Evolutionary conservation across 2,888 invertebrate genomes (phyloP).

Genomic region (Lasioglossum morio): DNA sequence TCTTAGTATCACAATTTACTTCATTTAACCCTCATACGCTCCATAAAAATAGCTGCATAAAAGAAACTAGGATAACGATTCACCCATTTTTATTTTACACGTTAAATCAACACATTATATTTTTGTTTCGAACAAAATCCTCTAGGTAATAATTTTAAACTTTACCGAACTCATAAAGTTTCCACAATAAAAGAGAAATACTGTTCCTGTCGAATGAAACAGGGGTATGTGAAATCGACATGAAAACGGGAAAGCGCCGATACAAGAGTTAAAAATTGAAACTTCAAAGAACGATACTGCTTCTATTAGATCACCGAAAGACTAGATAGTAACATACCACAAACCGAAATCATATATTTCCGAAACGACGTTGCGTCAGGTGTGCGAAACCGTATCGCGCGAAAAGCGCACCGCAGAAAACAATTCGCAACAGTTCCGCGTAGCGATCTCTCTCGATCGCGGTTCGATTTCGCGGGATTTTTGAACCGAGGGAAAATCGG

Average conservation of each 20-base stretch:
- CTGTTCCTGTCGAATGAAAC: too few relatives aligned
- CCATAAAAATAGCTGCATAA: too few relatives aligned
- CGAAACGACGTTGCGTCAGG: neutral
- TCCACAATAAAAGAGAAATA: too few relatives aligned
- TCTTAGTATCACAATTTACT: too few relatives aligned
- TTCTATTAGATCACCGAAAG: neutral
- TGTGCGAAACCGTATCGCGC: neutral
- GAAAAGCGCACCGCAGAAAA: slow-evolving; percentile 33
- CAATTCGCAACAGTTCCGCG: slow-evolving; percentile 26
- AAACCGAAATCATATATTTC: neutral
- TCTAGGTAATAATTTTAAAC: too few relatives aligned
- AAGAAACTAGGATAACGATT: too few relatives aligned
- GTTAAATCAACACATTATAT: too few relatives aligned
- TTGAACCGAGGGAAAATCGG: neutral
- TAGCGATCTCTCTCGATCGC: slow-evolving; percentile 1
- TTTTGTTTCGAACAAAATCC: too few relatives aligned
- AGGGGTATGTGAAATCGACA: neutral
- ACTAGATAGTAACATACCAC: neutral
- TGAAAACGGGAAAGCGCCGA: neutral
- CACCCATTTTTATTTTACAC: too few relatives aligned
- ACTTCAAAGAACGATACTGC: neutral
- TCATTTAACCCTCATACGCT: too few relatives aligned
- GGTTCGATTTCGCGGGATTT: neutral
- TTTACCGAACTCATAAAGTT: too few relatives aligned
- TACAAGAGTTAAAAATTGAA: neutral